A percentile compares a stretch with the other conserved stretches of the same genome.
phyloP scores from a whole-genome alignment of 1,140 invertebrate species.

The Colletes gigas region DNA sequence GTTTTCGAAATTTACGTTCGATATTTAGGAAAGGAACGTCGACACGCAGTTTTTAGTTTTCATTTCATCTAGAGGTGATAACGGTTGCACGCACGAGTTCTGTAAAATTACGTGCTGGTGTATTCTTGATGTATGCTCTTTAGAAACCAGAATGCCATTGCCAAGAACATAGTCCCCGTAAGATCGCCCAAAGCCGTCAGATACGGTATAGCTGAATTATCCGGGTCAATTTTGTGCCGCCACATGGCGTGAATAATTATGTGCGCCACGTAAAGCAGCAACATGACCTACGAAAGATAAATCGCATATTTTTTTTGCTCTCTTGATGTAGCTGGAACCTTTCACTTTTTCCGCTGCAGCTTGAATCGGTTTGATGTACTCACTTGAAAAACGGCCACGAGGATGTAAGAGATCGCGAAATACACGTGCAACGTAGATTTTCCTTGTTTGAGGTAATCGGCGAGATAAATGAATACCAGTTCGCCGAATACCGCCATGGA shows the following conservation, averaged over 20 bases:
- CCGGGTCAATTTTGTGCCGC: conserved; percentile 94
- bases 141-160: conserved; percentile 91
- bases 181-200: conserved; percentile 97
- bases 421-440: conserved; percentile 82
- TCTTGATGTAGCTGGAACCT: background rate
- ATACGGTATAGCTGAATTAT: conserved; percentile 98
- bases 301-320: background rate
- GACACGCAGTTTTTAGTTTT: background rate
- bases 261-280: conserved; percentile 91
- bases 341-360: conserved; percentile 23
- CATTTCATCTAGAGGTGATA: no score
- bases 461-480: conserved; percentile 92
- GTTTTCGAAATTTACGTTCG: background rate
- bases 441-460: conserved; percentile 86
- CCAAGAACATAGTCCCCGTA: conserved; percentile 92
- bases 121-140: conserved; percentile 65
- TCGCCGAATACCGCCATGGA: conserved; percentile 95
- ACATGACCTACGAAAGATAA: conserved; percentile 85
- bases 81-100: no score
- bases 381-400: conserved; percentile 85
- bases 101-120: background rate
- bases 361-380: conserved; percentile 31
- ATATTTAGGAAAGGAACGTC: background rate
- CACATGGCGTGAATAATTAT: conserved; percentile 96
- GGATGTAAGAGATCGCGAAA: conserved; percentile 86